These are phyloP conservation scores for Pomacea canaliculata DNA, from an alignment of 2,888 invertebrate genomes.

Conservation along the genomic window DNA sequence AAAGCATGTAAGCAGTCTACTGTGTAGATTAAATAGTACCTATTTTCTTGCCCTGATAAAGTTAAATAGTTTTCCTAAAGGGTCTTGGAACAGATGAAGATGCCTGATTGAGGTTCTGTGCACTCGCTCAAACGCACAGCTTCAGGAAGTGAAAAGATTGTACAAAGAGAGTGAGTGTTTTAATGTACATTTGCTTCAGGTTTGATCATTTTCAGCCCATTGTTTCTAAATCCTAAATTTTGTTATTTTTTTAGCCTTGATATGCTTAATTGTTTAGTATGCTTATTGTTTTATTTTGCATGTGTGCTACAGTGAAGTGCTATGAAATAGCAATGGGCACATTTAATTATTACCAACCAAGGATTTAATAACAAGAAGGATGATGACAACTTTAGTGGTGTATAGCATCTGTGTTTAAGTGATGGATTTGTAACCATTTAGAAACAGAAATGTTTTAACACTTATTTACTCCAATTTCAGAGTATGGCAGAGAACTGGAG, in stretches of 20 bases:
- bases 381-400: no score
- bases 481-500: slow-evolving; percentile 66
- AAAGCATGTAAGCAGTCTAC: no score
- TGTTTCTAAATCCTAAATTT: neutral
- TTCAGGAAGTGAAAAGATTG: slow-evolving; percentile 62
- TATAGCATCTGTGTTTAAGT: no score
- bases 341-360: no score
- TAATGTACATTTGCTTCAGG: neutral
- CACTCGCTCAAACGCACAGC: slow-evolving; percentile 69
- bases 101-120: slow-evolving; percentile 69
- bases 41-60: neutral
- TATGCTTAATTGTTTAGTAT: no score
- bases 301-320: neutral
- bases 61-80: slow-evolving; percentile 37
- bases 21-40: neutral
- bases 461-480: slow-evolving; percentile 39
- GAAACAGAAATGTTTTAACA: no score
- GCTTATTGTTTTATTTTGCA: neutral
- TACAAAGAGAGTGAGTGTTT: slow-evolving; percentile 66
- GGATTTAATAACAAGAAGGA: no score
- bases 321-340: neutral
- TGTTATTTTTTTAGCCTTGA: neutral
- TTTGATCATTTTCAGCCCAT: neutral
- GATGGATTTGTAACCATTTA: no score
- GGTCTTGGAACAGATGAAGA: slow-evolving; percentile 70